These are phyloP conservation scores for Phacellophora camtschatica DNA, from an alignment of 30 jellyfish, hydroid and myxozoan species.

Conservation along the genomic window DNA sequence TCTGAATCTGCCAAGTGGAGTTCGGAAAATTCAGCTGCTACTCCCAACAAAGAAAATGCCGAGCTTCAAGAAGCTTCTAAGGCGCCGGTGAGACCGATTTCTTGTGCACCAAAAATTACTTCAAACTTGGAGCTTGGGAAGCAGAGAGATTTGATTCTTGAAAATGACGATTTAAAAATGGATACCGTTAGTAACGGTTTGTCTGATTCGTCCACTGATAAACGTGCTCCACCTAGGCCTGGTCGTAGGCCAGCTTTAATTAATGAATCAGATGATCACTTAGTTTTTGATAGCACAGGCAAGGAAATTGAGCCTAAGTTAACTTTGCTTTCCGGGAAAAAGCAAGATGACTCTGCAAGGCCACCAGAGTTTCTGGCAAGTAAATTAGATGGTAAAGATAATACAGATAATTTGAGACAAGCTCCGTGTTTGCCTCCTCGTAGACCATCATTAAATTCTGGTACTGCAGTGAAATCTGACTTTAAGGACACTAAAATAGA, in stretches of 20 bases:
- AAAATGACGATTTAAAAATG: background rate
- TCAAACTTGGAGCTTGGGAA: background rate
- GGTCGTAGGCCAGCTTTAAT: slow-evolving; percentile 16
- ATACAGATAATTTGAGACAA: background rate
- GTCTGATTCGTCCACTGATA: background rate
- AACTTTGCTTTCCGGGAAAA: background rate
- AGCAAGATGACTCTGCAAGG: no score
- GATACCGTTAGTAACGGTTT: background rate
- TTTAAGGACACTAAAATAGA: background rate
- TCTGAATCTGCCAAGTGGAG: background rate
- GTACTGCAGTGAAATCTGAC: background rate
- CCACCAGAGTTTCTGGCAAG: no score
- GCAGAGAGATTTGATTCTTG: background rate
- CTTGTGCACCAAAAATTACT: background rate
- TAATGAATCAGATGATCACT: background rate
- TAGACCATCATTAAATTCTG: background rate
- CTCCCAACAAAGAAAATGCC: background rate
- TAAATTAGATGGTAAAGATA: no score
- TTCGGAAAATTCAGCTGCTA: background rate
- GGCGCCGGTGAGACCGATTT: slow-evolving; percentile 28
- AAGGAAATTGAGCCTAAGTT: background rate
- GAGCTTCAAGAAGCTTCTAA: slow-evolving; percentile 2
- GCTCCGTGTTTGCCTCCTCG: background rate
- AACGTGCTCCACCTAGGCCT: slow-evolving; percentile 42
- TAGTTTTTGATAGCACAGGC: background rate